Base-by-base conservation (phyloP, 2,888 invertebrate genomes). In the Gibbula magus region DNA sequence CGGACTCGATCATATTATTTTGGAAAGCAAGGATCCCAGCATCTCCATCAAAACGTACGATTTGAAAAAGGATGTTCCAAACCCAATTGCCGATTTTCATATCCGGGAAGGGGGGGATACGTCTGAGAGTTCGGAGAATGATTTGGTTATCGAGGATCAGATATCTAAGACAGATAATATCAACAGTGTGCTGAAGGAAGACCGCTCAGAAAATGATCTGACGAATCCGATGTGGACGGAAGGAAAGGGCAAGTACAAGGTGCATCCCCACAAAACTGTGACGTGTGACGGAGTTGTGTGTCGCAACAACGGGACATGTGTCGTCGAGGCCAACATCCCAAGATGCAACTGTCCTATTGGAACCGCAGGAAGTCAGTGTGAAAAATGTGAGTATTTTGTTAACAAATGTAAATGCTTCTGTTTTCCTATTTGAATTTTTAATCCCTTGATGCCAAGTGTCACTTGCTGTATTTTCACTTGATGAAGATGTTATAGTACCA, bases 271-370 rank as follows among this genome's bases (percentile, higher is more conserved):
- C 20, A 74, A 74, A 25, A 61, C 75, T 22, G 54, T 73, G 32
- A 54, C 77, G 4, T 91, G 90, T 86, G 83, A 84, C 51, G 84
- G 83, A 20, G 82, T 86, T 35, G 84, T 84, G 3, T 91, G 91
- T 81, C 79, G 86, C 51, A 89, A 90, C 79, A 85, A 87, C 76
- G 89, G 90, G 5, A 88, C 85, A 32, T 92, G 92, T 83, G 86
- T 90, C n/a, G 82, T 88, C 22, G 88, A 90, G 79, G 83, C 85
- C 22, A 84, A 86, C 25, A 80, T 84, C 25, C 86, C 87, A 18
- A 78, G 88, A 22, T 98, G 98, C 91, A 94, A 97, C 54, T 98
- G 98, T 91, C 97, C 97, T 10, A 94, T 98, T 78, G 98, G 98
- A 10, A 97, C 96, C 92, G 95, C 96, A 2, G 98, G 98, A 18